Evolutionary conservation across 2,888 invertebrate species (phyloP), one percentile per base, ranked within the genome.

Genomic region (Argynnis bischoffii): DNA sequence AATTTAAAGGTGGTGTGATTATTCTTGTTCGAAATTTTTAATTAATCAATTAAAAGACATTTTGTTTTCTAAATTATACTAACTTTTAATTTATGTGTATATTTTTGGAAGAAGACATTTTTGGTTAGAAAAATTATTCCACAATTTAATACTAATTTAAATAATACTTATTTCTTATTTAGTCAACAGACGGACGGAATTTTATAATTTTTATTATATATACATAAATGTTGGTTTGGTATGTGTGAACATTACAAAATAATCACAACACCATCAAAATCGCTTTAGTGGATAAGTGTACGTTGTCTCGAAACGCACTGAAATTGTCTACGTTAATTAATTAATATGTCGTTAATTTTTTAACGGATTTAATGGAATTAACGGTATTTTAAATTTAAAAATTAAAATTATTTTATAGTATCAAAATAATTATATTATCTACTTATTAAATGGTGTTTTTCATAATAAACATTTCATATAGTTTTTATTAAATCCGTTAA

Each of bases 221-320:
- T 6, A 11, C 21, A 53, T 3, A 53, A 16, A 5, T 4, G 13
- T 14, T 15, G 14, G 4, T 48, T 13, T 14, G 14, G 14, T 51
- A 1, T 16, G n/a, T 50, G 8, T 16, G 16, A 51, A n/a, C 16
- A 46, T 46, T 59, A 48, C 59, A 59, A 59, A 59, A 59, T 59
- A 59, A 59, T 59, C 48, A 59, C 48, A 59, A 31, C 59, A 59
- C 59, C 16, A 59, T 16, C 2, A n/a, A 18, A 6, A n/a, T 46
- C 15, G 46, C 46, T 47, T 21, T n/a, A 57, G 47, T 8, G 31
- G 31, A 54, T n/a, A 47, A 47, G 18, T n/a, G 15, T 59, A 47
- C 21, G 21, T 57, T 15, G 4, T 21, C 26, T 26, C 26, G 21
- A 18, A 48, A 48, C n/a, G 47, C 26, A 26, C n/a, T n/a, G 13